Conservation (phyloP, 2,888 invertebrate species). For the Zygogramma bicolorata region DNA sequence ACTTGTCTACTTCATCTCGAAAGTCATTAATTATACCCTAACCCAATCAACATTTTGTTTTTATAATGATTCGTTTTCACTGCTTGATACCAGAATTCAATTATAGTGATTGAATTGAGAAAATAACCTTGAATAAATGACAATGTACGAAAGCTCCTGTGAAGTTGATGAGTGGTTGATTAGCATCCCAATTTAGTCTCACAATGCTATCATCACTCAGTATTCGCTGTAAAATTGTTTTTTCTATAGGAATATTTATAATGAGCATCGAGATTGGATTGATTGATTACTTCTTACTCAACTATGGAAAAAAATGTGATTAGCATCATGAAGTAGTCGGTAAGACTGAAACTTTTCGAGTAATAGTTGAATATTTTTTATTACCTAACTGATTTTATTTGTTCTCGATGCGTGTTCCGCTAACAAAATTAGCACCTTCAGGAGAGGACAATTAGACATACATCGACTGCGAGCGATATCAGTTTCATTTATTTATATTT, state of each 20-base stretch:
- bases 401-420: too few relatives aligned
- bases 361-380: too few relatives aligned
- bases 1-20: neutral
- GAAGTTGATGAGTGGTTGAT: slow-evolving; percentile 20
- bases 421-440: too few relatives aligned
- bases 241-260: neutral
- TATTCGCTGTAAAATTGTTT: neutral
- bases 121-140: neutral
- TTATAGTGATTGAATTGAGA: neutral
- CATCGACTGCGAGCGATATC: too few relatives aligned
- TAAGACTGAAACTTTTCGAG: too few relatives aligned
- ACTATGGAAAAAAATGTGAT: neutral
- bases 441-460: too few relatives aligned
- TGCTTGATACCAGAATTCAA: slow-evolving; percentile 14
- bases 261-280: neutral
- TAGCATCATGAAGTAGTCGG: too few relatives aligned
- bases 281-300: neutral
- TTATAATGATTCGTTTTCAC: neutral
- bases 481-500: too few relatives aligned
- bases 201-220: slow-evolving; percentile 13
- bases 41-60: neutral
- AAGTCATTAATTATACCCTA: neutral
- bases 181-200: slow-evolving; percentile 15
- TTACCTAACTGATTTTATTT: too few relatives aligned
- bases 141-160: neutral